Conservation (phyloP, 2,797 vertebrate species). For the Cephalopachus bancanus region DNA sequence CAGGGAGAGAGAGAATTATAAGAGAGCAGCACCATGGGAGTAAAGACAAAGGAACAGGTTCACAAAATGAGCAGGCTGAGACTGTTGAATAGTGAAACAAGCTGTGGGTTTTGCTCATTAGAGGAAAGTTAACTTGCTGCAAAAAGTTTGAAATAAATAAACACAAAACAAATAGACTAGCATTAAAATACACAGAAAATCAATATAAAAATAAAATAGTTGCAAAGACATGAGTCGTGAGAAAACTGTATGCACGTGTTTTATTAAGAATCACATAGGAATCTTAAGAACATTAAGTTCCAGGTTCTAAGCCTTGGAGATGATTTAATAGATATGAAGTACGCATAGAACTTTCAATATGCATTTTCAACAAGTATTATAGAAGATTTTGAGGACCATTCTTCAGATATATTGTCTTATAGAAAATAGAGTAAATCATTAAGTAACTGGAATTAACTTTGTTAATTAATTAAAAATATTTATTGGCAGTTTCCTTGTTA, state of each 20-base stretch:
- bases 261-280: background rate
- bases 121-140: background rate
- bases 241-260: background rate
- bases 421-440: background rate
- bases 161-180: background rate
- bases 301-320: background rate
- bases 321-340: background rate
- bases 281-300: background rate
- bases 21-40: background rate
- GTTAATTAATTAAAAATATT: background rate
- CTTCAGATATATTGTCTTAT: background rate
- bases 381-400: background rate
- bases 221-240: background rate
- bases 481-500: no score
- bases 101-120: background rate
- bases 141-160: background rate
- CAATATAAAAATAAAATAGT: constrained; percentile 4
- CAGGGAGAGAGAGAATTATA: background rate
- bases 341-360: background rate
- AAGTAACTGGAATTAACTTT: background rate
- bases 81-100: background rate
- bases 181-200: background rate
- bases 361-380: background rate
- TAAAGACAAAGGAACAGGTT: background rate
- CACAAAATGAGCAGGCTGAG: background rate